Base-by-base conservation (phyloP, 2,888 invertebrate species). In the Metellina segmentata region DNA sequence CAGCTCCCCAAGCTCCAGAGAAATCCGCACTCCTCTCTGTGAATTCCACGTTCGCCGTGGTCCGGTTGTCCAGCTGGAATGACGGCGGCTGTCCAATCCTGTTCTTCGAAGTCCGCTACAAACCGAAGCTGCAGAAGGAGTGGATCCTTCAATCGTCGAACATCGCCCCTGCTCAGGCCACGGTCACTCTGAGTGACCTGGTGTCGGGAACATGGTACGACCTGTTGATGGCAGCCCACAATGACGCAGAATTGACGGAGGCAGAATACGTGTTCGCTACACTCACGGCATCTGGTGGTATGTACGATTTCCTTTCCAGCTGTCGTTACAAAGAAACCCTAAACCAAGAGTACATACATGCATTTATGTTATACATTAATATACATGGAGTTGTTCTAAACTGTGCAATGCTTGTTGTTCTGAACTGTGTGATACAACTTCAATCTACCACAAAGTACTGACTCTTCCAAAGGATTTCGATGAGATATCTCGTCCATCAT, bases 231-330 rank as follows among this genome's bases (percentile, higher is more conserved):
- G 98, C 98, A 0, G 95, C 96, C 9, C 95, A 95, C 94, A 99
- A 98, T 95, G 98, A 98, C 94, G 99, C 98, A 92, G 99, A 99
- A 82, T 98, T 98, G 94, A 98, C 98, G 79, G 98, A 98, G 81
- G 98, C 98, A 91, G 98, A 98, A 95, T 98, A 98, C 94, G 98
- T 98, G 95, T 98, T 99, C 95, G 98, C 98, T 34, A 99, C 99
- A 2, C 96, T 98, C 53, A 98, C 98, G 53, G 97, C 97, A 94
- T 97, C 98, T 94, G 99, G 99, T 96, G 98, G 98, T 98, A 96
- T 96, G 96, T n/a, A 20, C 49, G 49, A 34, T 86, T 78, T 34
- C 34, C 4, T 1, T 34, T 34, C 4, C 34, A 34, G 34, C 34
- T 34, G 34, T 4, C 1, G 1, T 34, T 34, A 34, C 4, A 2